phyloP scores from a whole-genome alignment of 2,113 vertebrate species.

The Peromyscus maniculatus region DNA sequence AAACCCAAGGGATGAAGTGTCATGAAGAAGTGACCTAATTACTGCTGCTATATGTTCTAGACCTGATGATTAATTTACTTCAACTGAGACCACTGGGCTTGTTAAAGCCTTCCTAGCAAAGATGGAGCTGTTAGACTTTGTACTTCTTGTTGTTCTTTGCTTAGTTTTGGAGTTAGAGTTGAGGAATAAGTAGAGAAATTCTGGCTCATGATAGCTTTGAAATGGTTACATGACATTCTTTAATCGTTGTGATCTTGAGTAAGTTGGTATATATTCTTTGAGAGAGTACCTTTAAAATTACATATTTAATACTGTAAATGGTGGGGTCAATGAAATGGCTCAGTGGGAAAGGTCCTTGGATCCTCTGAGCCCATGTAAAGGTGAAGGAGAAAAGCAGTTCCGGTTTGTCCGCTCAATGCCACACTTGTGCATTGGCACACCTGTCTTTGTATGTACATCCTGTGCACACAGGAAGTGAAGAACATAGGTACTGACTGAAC shows the following conservation, averaged over 20 bases:
- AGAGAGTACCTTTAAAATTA: background rate
- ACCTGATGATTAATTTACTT: background rate
- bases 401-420: background rate
- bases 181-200: background rate
- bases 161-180: background rate
- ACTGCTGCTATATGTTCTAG: background rate
- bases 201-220: background rate
- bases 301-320: background rate
- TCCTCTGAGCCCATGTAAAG: background rate
- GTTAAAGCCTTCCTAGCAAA: background rate
- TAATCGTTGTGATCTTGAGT: background rate
- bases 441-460: background rate
- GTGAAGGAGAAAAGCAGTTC: background rate
- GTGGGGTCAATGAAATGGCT: background rate
- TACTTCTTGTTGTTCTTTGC: background rate
- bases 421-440: no score
- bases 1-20: background rate
- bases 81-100: background rate
- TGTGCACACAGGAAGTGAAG: background rate
- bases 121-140: background rate
- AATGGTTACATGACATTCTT: background rate
- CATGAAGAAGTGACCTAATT: background rate
- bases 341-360: background rate
- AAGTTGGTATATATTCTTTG: background rate
- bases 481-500: conserved; percentile 50